These are phyloP conservation scores for Artibeus lituratus DNA, from an alignment of 2,797 vertebrate species.

Conservation along the genomic window DNA sequence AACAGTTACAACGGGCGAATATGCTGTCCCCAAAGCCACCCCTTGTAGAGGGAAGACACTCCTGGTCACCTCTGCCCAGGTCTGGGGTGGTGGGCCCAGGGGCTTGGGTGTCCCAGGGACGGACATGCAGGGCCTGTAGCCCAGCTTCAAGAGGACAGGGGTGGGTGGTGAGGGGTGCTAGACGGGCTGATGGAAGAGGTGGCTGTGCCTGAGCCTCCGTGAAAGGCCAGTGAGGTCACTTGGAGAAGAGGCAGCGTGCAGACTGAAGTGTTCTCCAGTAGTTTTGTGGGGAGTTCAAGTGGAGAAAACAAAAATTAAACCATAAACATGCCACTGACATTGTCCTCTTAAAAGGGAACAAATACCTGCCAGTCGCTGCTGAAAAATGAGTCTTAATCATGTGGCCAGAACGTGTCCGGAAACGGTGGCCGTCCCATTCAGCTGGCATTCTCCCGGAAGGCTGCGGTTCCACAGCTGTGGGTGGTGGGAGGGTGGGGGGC, in stretches of 20 bases:
- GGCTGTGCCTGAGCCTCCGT: not conserved
- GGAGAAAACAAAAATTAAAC: conserved; percentile 41
- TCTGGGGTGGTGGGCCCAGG: too few species aligned
- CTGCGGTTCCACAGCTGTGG: not conserved
- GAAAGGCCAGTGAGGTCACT: not conserved
- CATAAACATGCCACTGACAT: not conserved
- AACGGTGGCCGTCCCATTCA: fast-evolving
- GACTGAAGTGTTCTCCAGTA: not conserved
- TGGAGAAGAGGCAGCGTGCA: not conserved
- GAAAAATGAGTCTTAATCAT: not conserved
- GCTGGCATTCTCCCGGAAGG: not conserved
- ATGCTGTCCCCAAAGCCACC: not conserved
- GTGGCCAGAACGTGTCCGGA: not conserved
- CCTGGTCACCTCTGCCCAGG: not conserved
- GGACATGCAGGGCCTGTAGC: not conserved
- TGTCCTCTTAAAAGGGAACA: conserved; percentile 2
- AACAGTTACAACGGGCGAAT: not conserved
- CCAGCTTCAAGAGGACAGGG: not conserved
- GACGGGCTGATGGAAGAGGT: fast-evolving
- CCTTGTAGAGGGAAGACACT: not conserved
- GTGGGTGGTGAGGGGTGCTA: not conserved
- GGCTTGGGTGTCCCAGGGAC: not conserved
- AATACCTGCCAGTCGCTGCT: not conserved
- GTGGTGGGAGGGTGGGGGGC: not conserved
- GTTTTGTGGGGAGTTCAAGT: not conserved